Evolutionary conservation across 2,888 invertebrate genomes (phyloP), one percentile per base, ranked within the genome.

Genomic region (Ashinkailepas kermadecensis): DNA sequence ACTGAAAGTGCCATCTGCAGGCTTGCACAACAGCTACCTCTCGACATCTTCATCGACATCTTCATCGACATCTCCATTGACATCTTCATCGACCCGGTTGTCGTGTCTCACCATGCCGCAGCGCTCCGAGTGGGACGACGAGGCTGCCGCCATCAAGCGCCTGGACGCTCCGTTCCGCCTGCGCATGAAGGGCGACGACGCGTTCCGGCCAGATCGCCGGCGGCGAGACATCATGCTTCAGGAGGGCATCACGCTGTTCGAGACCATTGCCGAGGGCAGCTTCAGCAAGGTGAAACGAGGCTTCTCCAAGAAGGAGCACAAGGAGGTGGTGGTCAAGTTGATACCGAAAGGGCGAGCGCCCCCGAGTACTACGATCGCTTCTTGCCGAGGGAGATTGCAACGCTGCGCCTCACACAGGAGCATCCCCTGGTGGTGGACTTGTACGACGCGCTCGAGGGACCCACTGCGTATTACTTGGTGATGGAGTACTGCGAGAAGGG

Each of bases 211-310:
- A 9, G 74, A 74, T 9, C 74, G 21, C 21, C 18, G 21, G 10
- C 54, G 74, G 11, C 74, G 74, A 54, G 56, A 74, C 2, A 18
- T 56, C 54, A 8, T 74, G 54, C 18, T 8, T 2, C 74, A 54
- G 74, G 56, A 74, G 74, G 74, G 74, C 54, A 21, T 74, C 74
- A 74, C 56, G 10, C 7, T 74, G 9, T 74, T 56, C 74, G 74
- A 74, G 21, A 74, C 74, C 54, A 74, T 74, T 9, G 74, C 74
- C 56, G 74, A 74, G 74, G 74, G 74, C 74, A 74, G 74, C 74
- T 74, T 74, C 74, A 74, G 74, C 74, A 74, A 74, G 56, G 56
- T 74, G 56, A 23, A 21, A 10, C 74, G 74, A 18, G 74, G 54
- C 56, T 74, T 21, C 74, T 74, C 11, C 56, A 4, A 21, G 56